These are phyloP conservation scores for Trematocara macrostoma DNA, from an alignment of 2,113 vertebrate genomes.

Conservation along the genomic window DNA sequence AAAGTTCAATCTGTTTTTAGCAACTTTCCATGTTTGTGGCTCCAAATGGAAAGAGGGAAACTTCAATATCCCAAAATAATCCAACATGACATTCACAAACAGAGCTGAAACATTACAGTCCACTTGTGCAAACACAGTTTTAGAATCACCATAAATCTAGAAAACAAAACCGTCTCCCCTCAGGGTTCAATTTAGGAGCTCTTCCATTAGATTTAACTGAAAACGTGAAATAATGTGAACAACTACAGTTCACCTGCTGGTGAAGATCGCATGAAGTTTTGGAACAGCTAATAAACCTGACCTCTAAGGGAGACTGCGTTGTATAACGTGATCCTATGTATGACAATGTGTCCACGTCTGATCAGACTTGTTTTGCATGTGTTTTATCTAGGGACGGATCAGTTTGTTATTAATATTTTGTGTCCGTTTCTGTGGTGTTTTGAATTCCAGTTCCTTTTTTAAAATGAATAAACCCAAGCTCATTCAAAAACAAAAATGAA, in stretches of 20 bases:
- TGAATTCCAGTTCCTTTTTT: not conserved
- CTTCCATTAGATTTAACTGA: not conserved
- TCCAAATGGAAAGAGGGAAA: conserved; percentile 18
- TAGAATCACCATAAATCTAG: not conserved
- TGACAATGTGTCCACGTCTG: not conserved
- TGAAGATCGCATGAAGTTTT: not conserved
- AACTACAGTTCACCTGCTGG: not conserved
- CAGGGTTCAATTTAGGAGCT: not conserved
- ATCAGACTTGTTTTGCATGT: not conserved
- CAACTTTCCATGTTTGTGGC: conserved; percentile 16
- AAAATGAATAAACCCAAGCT: not conserved
- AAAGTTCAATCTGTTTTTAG: conserved; percentile 47
- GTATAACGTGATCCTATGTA: not conserved
- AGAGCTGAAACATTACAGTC: not conserved
- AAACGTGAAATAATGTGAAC: not conserved
- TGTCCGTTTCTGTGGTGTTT: not conserved
- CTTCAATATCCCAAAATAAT: conserved; percentile 19
- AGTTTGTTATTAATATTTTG: not conserved
- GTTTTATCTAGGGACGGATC: not conserved
- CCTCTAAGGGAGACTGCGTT: not conserved
- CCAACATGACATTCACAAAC: conserved; percentile 38
- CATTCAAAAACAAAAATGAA: not conserved
- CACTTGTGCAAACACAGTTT: conserved; percentile 3
- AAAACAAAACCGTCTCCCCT: not conserved
- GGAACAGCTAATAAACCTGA: not conserved